These are phyloP conservation scores for Mus pahari DNA, from an alignment of 2,113 vertebrate genomes.

Conservation along the genomic window DNA sequence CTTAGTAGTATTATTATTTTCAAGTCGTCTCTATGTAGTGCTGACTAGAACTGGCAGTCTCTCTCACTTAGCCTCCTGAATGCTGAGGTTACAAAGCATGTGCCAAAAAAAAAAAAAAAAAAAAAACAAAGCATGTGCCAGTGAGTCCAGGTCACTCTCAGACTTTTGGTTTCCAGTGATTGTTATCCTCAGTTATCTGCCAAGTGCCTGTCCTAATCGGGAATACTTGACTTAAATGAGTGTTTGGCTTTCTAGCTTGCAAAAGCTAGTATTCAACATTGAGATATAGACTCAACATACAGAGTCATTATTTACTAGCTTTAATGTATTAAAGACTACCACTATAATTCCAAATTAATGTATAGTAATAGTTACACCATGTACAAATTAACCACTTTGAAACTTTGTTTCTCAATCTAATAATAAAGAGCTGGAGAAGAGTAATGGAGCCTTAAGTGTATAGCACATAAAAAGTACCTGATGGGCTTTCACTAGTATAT, in stretches of 20 bases:
- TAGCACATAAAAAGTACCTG: neutral
- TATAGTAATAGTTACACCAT: constrained; percentile 7
- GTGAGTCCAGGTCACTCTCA: neutral
- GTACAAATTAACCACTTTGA: constrained; percentile 21
- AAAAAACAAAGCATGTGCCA: neutral
- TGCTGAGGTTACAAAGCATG: neutral
- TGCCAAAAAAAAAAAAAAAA: no score
- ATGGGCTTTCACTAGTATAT: neutral
- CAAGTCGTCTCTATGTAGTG: neutral
- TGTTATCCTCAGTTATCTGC: neutral
- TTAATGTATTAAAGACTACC: neutral
- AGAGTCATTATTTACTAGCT: neutral
- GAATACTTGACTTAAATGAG: neutral
- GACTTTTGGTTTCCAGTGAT: constrained; percentile 10
- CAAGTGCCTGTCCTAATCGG: neutral
- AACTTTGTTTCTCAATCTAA: neutral
- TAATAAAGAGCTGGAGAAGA: constrained; percentile 32
- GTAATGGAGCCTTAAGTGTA: neutral
- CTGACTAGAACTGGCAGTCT: neutral
- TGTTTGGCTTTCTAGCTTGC: neutral
- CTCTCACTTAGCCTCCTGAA: neutral
- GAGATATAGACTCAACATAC: neutral
- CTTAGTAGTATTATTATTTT: neutral
- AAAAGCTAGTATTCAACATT: neutral
- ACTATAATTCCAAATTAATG: constrained; percentile 6